Conservation (phyloP, 2,888 invertebrate species). For the Synanthedon andrenaeformis region DNA sequence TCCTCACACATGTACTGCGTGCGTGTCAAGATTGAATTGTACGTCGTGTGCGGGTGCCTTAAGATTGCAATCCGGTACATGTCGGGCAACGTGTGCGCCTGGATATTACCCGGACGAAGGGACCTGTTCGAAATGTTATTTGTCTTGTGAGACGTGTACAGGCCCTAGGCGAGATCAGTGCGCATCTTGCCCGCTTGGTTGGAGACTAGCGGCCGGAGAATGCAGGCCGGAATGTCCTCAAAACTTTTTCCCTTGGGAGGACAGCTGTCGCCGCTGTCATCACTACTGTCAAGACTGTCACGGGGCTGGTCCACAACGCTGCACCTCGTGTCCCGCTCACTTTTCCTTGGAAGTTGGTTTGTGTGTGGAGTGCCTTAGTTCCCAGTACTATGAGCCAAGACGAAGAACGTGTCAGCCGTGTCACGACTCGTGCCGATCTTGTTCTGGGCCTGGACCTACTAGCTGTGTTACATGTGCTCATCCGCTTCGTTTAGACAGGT, state of each 20-base stretch:
- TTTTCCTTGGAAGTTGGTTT: constrained; percentile 78
- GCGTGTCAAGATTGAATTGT: constrained; percentile 84
- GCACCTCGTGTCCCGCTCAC: constrained; percentile 79
- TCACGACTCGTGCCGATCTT: constrained; percentile 77
- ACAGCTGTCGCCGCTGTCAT: constrained; percentile 89
- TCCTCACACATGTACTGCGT: constrained; percentile 81
- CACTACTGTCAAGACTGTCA: constrained; percentile 89
- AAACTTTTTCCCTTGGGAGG: constrained; percentile 84
- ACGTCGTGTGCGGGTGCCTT: constrained; percentile 82
- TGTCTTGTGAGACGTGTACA: constrained; percentile 86
- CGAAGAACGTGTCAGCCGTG: constrained; percentile 79
- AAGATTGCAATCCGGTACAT: constrained; percentile 85
- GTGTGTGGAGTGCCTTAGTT: constrained; percentile 80
- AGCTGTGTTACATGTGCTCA: constrained; percentile 78
- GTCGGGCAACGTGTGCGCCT: constrained; percentile 80
- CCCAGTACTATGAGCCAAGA: constrained; percentile 78
- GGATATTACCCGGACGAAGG: constrained; percentile 90
- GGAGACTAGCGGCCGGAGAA: constrained; percentile 85
- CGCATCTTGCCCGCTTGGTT: constrained; percentile 82
- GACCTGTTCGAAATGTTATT: constrained; percentile 83
- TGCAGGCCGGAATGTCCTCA: constrained; percentile 89
- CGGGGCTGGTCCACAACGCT: constrained; percentile 81
- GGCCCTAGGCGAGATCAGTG: constrained; percentile 88
- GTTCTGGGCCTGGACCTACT: constrained; percentile 78
- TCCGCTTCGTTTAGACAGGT: constrained; percentile 77